Percentiles rank a stretch among this genome's conserved stretches.
Evolutionary conservation across 1,140 invertebrate species (phyloP).

Genomic region (Vanessa atalanta): DNA sequence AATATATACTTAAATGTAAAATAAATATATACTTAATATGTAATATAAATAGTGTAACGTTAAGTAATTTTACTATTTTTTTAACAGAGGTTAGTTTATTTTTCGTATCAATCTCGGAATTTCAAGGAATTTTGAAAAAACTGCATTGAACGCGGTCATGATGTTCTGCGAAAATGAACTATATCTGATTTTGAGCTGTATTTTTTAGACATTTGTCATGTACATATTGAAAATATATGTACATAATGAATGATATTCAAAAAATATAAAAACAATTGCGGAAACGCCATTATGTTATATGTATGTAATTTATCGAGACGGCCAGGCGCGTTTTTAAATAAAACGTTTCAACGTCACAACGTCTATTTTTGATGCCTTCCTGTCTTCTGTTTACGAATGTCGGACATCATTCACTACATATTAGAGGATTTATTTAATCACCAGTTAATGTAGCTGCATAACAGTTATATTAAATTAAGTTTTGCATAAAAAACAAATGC

Average conservation of each 20-base stretch:
- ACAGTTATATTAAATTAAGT: too few relatives aligned
- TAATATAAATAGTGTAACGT: background rate
- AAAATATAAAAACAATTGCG: background rate
- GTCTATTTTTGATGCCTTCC: slow-evolving; percentile 50
- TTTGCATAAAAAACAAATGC: too few relatives aligned
- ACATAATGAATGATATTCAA: too few relatives aligned
- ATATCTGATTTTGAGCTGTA: too few relatives aligned
- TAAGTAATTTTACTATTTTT: background rate
- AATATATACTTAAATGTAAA: background rate
- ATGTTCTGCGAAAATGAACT: too few relatives aligned
- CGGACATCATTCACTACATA: slow-evolving; percentile 19
- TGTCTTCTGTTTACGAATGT: slow-evolving; percentile 23
- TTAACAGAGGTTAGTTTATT: too few relatives aligned
- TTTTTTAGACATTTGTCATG: too few relatives aligned
- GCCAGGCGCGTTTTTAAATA: slow-evolving; percentile 46
- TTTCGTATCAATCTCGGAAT: too few relatives aligned
- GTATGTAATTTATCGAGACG: slow-evolving; percentile 28
- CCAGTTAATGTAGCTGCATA: background rate
- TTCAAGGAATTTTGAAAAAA: too few relatives aligned
- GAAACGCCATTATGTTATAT: slow-evolving; percentile 15
- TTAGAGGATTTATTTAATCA: slow-evolving; percentile 9
- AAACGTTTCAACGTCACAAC: slow-evolving; percentile 44
- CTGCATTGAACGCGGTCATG: too few relatives aligned
- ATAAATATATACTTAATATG: background rate
- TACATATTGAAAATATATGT: too few relatives aligned